These are phyloP conservation scores for Hystrix brachyura DNA, from an alignment of 2,113 vertebrate species.

Conservation along the genomic window DNA sequence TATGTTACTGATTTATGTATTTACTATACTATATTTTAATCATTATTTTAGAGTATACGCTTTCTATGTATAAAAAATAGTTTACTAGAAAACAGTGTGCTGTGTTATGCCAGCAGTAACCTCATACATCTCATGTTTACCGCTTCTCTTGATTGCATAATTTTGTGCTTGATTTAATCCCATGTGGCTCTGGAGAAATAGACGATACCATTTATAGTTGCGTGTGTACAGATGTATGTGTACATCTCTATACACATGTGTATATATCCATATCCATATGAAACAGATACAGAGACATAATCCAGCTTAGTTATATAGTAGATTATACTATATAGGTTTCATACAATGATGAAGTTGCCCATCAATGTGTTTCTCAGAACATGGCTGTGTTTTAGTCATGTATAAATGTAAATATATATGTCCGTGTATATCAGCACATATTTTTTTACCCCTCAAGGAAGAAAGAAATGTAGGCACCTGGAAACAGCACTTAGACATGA, in stretches of 20 bases:
- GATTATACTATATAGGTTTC: background rate
- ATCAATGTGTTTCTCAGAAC: background rate
- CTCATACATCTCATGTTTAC: background rate
- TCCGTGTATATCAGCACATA: background rate
- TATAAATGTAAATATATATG: background rate
- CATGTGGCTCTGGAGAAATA: background rate
- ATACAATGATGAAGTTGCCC: background rate
- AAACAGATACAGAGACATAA: background rate
- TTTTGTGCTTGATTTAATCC: slow-evolving; percentile 19
- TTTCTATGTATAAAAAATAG: background rate
- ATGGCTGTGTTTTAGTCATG: background rate
- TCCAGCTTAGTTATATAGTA: background rate
- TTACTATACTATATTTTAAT: background rate
- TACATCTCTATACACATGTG: background rate
- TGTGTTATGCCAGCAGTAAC: background rate
- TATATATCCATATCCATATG: background rate
- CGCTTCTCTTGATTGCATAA: background rate
- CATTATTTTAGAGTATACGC: background rate
- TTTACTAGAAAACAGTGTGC: background rate
- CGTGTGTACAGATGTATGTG: background rate
- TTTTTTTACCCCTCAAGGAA: background rate
- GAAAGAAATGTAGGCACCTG: slow-evolving; percentile 47
- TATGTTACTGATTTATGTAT: background rate
- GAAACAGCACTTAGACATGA: slow-evolving; percentile 58
- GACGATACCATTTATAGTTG: background rate